phyloP scores from a whole-genome alignment of 2,113 vertebrate genomes.

The Chaenogobius annularis region DNA sequence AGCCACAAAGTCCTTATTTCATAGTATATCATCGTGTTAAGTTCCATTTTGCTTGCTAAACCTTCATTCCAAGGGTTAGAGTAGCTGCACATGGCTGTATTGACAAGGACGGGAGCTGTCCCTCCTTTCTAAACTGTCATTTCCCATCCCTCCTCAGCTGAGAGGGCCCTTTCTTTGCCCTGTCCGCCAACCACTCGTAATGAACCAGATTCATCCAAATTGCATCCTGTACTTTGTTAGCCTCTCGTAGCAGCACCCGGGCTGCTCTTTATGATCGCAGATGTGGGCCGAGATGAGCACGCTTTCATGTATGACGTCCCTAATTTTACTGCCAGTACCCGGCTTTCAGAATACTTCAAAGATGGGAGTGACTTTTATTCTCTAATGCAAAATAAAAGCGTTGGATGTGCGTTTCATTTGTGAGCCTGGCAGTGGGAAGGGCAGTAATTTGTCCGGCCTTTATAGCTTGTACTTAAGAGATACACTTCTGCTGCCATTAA shows the following conservation, averaged over 20 bases:
- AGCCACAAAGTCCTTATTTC: background rate
- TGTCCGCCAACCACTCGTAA: slow-evolving; percentile 62
- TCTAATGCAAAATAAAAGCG: slow-evolving; percentile 53
- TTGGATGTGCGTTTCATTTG: slow-evolving; percentile 47
- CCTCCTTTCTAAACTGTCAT: slow-evolving; percentile 70
- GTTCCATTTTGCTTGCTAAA: slow-evolving; percentile 35
- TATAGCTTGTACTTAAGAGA: slow-evolving; percentile 21
- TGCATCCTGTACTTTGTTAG: slow-evolving; percentile 64
- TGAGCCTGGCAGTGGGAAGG: slow-evolving; percentile 14
- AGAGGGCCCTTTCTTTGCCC: slow-evolving; percentile 45
- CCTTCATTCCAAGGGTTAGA: slow-evolving; percentile 9
- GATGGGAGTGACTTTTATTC: slow-evolving; percentile 50
- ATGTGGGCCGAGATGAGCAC: slow-evolving; percentile 47
- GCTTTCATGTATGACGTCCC: slow-evolving; percentile 56
- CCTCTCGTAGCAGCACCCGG: slow-evolving; percentile 24
- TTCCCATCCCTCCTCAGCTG: slow-evolving; percentile 57
- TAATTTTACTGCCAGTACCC: slow-evolving; percentile 35
- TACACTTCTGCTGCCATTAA: slow-evolving; percentile 19
- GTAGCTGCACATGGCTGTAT: slow-evolving; percentile 40
- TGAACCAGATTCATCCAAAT: slow-evolving; percentile 61
- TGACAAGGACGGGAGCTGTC: slow-evolving; percentile 37
- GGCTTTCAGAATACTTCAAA: slow-evolving; percentile 60
- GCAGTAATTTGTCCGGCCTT: slow-evolving; percentile 8
- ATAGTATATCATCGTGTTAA: background rate
- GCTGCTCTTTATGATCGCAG: slow-evolving; percentile 59